phyloP scores from a whole-genome alignment of 2,113 vertebrate genomes.

The Hucho hucho region DNA sequence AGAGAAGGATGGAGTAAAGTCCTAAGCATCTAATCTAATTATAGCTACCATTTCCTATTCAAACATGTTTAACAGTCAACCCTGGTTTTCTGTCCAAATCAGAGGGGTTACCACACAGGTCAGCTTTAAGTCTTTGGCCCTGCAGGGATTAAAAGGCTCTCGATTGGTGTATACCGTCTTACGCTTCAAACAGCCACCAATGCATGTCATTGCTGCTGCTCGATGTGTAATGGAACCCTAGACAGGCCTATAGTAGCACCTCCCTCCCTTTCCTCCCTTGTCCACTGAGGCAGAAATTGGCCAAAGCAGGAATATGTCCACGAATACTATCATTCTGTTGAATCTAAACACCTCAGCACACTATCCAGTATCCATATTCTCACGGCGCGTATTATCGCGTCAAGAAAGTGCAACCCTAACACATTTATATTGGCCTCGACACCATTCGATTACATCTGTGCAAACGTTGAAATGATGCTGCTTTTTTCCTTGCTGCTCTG shows the following conservation, averaged over 20 bases:
- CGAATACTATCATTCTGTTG: slow-evolving; percentile 25
- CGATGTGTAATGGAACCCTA: slow-evolving; percentile 22
- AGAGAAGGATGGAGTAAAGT: slow-evolving; percentile 11
- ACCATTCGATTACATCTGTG: slow-evolving; percentile 56
- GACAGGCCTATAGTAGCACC: slow-evolving; percentile 2
- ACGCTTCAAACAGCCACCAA: slow-evolving; percentile 12
- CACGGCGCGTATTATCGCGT: no score
- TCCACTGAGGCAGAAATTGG: background rate
- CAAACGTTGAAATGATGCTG: slow-evolving; percentile 33
- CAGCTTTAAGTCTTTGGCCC: slow-evolving; percentile 10
- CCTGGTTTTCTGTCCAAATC: slow-evolving; percentile 1
- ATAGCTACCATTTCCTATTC: background rate
- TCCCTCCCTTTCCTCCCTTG: background rate
- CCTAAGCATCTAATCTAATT: background rate
- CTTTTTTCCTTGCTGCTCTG: slow-evolving; percentile 33
- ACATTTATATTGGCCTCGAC: slow-evolving; percentile 59
- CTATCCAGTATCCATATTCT: no score
- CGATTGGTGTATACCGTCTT: slow-evolving; percentile 1
- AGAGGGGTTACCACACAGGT: slow-evolving; percentile 6
- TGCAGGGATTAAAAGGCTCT: slow-evolving; percentile 11
- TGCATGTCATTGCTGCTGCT: slow-evolving; percentile 18
- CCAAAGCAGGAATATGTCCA: slow-evolving; percentile 22
- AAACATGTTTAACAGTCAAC: background rate
- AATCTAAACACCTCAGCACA: background rate
- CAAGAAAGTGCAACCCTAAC: slow-evolving; percentile 29